Percentiles rank a stretch among this genome's conserved stretches.
Evolutionary conservation across 2,797 vertebrate species (phyloP).

Genomic region (Erithacus rubecula): DNA sequence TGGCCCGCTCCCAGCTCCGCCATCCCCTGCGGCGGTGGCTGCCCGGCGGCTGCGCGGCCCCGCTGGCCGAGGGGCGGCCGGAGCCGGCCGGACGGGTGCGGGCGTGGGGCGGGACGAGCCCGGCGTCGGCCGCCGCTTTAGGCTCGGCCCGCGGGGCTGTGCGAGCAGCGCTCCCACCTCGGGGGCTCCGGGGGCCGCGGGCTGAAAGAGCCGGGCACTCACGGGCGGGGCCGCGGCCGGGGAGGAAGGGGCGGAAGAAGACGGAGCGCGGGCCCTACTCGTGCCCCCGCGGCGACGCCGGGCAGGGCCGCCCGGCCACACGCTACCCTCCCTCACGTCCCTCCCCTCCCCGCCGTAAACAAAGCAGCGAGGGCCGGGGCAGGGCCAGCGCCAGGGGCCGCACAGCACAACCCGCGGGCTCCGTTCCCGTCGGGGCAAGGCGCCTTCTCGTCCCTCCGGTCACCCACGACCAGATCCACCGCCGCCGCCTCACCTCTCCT

Average conservation of each 20-base stretch:
- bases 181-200: neutral
- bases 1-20: neutral
- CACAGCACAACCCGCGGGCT: too few species aligned
- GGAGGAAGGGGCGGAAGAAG: neutral
- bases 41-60: neutral
- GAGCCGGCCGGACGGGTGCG: neutral
- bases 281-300: neutral
- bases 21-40: neutral
- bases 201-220: neutral
- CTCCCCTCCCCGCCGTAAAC: constrained; percentile 3
- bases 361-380: neutral
- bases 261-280: neutral
- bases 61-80: neutral
- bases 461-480: neutral
- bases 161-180: neutral
- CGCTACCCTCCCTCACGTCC: neutral
- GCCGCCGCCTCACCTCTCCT: neutral
- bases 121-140: neutral
- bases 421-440: neutral
- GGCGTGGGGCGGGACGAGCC: neutral
- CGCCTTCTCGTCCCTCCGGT: neutral
- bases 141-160: neutral
- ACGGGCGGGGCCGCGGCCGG: neutral
- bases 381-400: neutral
- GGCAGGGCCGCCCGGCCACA: neutral